Base-by-base conservation (phyloP, 2,888 invertebrate genomes). In the Sericinus montela region DNA sequence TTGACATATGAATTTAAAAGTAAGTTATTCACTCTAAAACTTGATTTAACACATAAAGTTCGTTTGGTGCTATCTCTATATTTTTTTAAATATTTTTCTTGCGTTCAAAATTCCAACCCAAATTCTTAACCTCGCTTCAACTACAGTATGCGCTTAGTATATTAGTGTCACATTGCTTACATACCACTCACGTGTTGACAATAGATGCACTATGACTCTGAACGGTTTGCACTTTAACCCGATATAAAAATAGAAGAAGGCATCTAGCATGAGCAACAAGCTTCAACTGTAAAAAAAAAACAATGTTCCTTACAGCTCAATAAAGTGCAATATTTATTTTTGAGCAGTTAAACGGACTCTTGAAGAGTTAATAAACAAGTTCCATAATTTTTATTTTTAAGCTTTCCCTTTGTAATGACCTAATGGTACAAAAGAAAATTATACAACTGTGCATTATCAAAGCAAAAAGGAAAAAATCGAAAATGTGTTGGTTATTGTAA, bases 241-340 rank as follows among this genome's bases (percentile, higher is more conserved):
- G 72, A 70, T 72, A 72, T 65, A 60, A 63, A 74, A 74, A 75
- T 69, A 75, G 80, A 80, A 80, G 76, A 74, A 79, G 77, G 75
- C 70, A 66, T 66, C 53, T 46, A 57, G n/a, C 30, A 9, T 5
- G 5, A 30, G 11, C 10, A n/a, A 55, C 54, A 52, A 56, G 54
- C 55, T 50, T 54, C 52, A 56, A 55, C 50, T 44, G 55, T 35
- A 51, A 54, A 56, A 41, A 54, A 59, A 54, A 56, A 67, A 62
- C 63, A 51, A 65, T 14, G 16, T 28, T 8, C 65, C 65, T 60
- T 53, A 53, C 42, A 48, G 37, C 45, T 38, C 32, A 45, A 19
- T 39, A 14, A 34, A 6, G 13, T 34, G 1, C 0, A 7, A 9
- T n/a, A 36, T 4, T 19, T 42, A 28, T 14, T 8, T 34, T 16